Evolutionary conservation across 2,888 invertebrate species (phyloP).

Genomic region (Phanerotoma sp.): DNA sequence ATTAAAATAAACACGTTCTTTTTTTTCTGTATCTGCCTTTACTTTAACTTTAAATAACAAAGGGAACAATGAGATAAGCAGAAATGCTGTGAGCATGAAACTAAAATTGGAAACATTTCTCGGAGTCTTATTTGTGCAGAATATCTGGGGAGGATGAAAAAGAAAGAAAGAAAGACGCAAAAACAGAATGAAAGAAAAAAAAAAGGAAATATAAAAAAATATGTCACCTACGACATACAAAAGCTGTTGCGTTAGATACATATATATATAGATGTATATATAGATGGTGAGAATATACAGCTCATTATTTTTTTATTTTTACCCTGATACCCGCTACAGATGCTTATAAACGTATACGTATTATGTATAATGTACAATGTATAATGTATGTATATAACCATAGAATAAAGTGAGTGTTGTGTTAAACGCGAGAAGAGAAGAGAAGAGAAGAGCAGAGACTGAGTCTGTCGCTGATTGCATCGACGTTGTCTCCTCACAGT

Average conservation of each 20-base stretch:
- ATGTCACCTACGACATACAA: conserved; percentile 5
- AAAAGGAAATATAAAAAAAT: not conserved
- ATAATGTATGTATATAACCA: not conserved
- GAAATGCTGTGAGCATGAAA: not conserved
- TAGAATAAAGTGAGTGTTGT: not conserved
- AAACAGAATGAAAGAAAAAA: conserved; percentile 2
- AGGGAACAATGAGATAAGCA: not conserved
- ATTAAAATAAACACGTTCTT: too few species aligned
- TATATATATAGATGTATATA: not conserved
- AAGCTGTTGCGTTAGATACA: conserved; percentile 13
- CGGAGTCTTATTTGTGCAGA: not conserved
- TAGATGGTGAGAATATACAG: too few species aligned
- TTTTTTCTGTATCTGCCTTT: not conserved
- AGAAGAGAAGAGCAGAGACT: too few species aligned
- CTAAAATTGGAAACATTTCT: not conserved
- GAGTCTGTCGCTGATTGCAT: conserved; percentile 14
- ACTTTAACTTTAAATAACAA: not conserved
- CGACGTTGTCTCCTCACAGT: conserved; percentile 9
- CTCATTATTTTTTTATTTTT: too few species aligned
- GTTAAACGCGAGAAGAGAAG: not conserved
- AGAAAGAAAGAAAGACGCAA: not conserved
- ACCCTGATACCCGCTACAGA: too few species aligned
- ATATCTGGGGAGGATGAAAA: not conserved
- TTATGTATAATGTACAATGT: too few species aligned
- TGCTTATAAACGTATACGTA: too few species aligned